These are phyloP conservation scores for Xestia sexstrigata DNA, from an alignment of 2,888 invertebrate genomes.

Conservation along the genomic window DNA sequence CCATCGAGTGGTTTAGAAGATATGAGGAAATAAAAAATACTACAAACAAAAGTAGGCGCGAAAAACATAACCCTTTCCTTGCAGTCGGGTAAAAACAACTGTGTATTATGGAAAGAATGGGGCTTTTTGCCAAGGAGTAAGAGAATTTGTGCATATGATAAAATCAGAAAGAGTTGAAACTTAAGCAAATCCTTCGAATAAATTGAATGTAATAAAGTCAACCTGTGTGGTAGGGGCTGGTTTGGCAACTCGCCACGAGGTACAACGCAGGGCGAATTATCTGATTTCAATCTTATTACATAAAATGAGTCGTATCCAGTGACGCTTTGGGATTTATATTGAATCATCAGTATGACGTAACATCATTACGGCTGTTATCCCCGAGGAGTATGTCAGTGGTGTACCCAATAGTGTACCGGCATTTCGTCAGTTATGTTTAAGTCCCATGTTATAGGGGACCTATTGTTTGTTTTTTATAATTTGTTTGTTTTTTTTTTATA, in stretches of 20 bases:
- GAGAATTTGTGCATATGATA: neutral
- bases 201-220: conserved; percentile 42
- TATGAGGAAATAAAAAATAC: too few relatives aligned
- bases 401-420: neutral
- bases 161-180: conserved; percentile 13
- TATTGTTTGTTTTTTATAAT: too few relatives aligned
- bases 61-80: too few relatives aligned
- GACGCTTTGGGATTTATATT: conserved; percentile 26
- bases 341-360: conserved; percentile 18
- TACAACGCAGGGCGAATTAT: conserved; percentile 36
- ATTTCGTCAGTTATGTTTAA: neutral
- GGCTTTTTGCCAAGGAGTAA: neutral
- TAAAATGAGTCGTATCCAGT: conserved; percentile 19
- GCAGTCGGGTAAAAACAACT: neutral
- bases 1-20: too few relatives aligned
- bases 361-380: neutral
- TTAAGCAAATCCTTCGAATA: conserved; percentile 33
- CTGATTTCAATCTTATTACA: conserved; percentile 41
- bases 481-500: too few relatives aligned
- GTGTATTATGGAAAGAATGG: neutral
- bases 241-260: conserved; percentile 32
- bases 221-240: conserved; percentile 17
- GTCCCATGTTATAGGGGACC: neutral
- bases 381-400: neutral
- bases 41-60: too few relatives aligned